Conservation (phyloP, 2,113 vertebrate species). For the Gopherus evgoodei region DNA sequence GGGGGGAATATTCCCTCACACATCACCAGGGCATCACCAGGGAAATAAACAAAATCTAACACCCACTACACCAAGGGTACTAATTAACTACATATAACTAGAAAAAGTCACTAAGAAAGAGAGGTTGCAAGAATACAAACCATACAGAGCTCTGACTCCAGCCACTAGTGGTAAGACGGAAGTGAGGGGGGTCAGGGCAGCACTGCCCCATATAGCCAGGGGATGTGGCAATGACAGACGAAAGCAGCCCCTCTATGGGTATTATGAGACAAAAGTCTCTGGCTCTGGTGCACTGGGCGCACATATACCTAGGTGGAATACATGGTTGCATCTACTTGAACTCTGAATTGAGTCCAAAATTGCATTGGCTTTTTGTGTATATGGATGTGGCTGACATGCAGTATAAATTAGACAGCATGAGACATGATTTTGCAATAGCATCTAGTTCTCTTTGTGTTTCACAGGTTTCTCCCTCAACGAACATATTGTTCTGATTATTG, state of each 20-base stretch:
- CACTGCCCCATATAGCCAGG: neutral
- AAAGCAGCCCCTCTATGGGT: neutral
- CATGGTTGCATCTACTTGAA: neutral
- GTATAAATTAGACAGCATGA: neutral
- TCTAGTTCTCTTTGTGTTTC: neutral
- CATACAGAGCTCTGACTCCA: neutral
- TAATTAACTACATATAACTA: neutral
- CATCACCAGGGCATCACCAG: neutral
- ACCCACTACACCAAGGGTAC: neutral
- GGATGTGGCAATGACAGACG: neutral
- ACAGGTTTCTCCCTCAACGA: neutral
- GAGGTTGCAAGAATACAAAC: neutral
- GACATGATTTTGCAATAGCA: neutral
- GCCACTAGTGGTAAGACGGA: neutral
- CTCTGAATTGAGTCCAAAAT: neutral
- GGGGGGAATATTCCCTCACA: neutral
- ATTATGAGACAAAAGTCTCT: neutral
- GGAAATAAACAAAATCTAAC: neutral
- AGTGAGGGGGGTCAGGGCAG: neutral
- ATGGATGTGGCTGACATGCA: neutral
- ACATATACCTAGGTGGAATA: neutral
- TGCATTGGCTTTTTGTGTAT: neutral
- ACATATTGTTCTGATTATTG: neutral
- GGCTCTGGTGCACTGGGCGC: neutral
- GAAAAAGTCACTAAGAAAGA: neutral